phyloP scores from a whole-genome alignment of 1,140 invertebrate species.

The Drosophila dunni region DNA sequence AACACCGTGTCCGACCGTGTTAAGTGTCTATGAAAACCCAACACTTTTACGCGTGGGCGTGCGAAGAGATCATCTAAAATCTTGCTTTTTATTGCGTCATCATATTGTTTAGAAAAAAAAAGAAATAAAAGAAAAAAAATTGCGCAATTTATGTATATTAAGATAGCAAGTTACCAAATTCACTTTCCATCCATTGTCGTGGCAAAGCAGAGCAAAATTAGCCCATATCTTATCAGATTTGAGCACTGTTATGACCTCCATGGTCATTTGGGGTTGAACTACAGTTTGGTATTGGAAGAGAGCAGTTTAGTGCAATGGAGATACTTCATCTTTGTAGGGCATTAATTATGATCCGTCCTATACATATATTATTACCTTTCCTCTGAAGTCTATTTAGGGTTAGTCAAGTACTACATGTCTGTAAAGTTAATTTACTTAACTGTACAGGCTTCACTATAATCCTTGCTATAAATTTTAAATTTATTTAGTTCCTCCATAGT shows the following conservation, averaged over 20 bases:
- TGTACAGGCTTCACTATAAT: too few relatives aligned
- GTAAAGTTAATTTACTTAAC: too few relatives aligned
- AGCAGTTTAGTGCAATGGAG: too few relatives aligned
- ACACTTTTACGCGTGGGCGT: conserved; percentile 22
- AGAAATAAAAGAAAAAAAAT: neutral
- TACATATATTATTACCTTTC: neutral
- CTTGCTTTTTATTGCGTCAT: conserved; percentile 1
- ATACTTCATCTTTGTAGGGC: too few relatives aligned
- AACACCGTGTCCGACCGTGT: conserved; percentile 26
- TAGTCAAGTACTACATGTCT: too few relatives aligned
- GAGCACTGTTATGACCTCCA: neutral
- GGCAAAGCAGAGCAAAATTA: neutral
- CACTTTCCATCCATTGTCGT: conserved; percentile 7
- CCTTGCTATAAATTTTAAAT: too few relatives aligned
- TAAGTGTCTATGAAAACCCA: conserved; percentile 22
- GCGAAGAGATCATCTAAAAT: conserved; percentile 8
- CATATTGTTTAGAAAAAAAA: neutral
- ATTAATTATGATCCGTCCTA: too few relatives aligned
- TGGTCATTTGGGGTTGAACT: too few relatives aligned
- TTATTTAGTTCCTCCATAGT: too few relatives aligned
- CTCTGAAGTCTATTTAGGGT: too few relatives aligned
- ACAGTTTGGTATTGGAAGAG: too few relatives aligned
- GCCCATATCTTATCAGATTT: conserved; percentile 2
- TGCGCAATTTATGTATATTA: conserved; percentile 6
- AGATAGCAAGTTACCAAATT: conserved; percentile 3